Base-by-base conservation (phyloP, 2,797 vertebrate species). In the Atherinosoma microstoma region DNA sequence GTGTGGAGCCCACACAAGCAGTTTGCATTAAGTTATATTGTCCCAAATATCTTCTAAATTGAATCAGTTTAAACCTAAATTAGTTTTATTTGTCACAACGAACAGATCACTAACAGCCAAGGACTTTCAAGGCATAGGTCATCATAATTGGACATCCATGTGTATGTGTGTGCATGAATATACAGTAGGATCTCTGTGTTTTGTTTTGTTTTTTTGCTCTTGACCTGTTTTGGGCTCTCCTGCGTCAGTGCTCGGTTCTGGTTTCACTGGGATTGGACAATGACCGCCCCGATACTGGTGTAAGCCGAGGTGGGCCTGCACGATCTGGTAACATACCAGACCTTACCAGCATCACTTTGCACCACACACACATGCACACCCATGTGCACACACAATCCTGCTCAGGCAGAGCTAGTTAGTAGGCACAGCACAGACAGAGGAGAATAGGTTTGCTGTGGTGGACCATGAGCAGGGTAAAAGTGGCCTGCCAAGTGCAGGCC, bases 301-400 rank as follows among this genome's bases (percentile, higher is more conserved):
- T 92, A 91, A 90, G 78, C 83, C 24, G 79, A 92, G 89, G 90
- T 91, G 84, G 87, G 83, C 83, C 79, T 71, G 73, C 80, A 59
- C 66, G 87, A 89, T 92, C 92, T 87, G 82, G 87, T 91, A 85
- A 91, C 89, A 91, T 85, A 84, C 82, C 70, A 49, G 78, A 67
- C 75, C 60, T 51, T 53, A 67, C 75, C 53, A 67, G 79, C 78
- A 32, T 89, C 87, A 84, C 78, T 88, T 90, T 90, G 83, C 86
- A 83, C 69, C 66, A 58, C 68, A 71, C 71, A 68, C 62, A 59
- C 74, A 57, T 58, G 42, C 34, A 71, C 34, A 32, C 53, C 60
- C 42, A n/a, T 58, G 69, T 42, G 36, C 53, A 63, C 42, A 27
- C 58, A 49, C 72, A 79, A 84, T 84, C 68, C 65, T 66, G 57